Percentiles rank a stretch among this genome's conserved stretches.
Conservation (phyloP, 2,888 invertebrate genomes). For the Amphipoea oculea region DNA sequence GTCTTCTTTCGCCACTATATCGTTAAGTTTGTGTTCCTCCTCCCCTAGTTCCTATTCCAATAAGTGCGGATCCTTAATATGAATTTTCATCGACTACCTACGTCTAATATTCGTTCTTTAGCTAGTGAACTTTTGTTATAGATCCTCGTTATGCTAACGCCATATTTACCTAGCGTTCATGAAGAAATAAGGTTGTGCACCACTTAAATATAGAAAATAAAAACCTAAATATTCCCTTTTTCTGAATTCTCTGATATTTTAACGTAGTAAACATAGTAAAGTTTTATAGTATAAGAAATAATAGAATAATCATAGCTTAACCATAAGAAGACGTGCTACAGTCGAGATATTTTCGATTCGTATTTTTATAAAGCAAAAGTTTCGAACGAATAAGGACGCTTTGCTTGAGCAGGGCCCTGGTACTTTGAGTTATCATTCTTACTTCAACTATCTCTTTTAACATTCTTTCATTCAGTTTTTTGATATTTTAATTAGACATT, state of each 20-base stretch:
- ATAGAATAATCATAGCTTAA: constrained; percentile 89
- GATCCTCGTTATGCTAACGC: constrained; percentile 86
- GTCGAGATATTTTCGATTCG: constrained; percentile 90
- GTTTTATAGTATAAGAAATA: constrained; percentile 84
- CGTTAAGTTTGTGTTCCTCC: constrained; percentile 72
- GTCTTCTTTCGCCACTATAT: constrained; percentile 33
- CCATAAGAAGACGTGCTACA: constrained; percentile 87
- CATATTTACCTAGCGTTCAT: constrained; percentile 89
- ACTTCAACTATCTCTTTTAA: constrained; percentile 51
- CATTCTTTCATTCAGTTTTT: constrained; percentile 61
- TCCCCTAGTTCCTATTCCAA: constrained; percentile 86
- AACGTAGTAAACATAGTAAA: constrained; percentile 83
- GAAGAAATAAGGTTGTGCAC: constrained; percentile 91
- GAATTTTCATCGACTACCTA: constrained; percentile 77
- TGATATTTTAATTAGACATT: constrained; percentile 53
- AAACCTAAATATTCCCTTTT: constrained; percentile 89
- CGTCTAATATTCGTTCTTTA: constrained; percentile 78
- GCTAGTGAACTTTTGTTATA: constrained; percentile 81
- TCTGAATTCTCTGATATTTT: constrained; percentile 91
- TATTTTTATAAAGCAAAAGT: constrained; percentile 90
- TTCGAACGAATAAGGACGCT: constrained; percentile 88
- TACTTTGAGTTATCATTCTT: constrained; percentile 66
- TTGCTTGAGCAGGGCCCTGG: constrained; percentile 89
- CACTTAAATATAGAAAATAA: constrained; percentile 87
- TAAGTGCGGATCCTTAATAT: constrained; percentile 71